Base-by-base conservation (phyloP, 2,888 invertebrate genomes). In the Parnassius smintheus region DNA sequence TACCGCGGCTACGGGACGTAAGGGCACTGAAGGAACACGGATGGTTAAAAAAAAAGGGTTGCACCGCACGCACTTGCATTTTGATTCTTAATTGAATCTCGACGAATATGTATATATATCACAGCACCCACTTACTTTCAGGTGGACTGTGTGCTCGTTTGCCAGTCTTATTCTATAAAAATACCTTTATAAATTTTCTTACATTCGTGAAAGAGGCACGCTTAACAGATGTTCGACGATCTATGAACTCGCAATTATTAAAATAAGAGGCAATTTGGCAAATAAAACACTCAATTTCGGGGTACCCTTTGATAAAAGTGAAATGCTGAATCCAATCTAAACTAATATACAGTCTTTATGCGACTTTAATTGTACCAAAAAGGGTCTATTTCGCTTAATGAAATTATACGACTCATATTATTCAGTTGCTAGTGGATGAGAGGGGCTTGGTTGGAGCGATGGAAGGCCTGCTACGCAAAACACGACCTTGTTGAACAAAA, bases 241-340 rank as follows among this genome's bases (percentile, higher is more conserved):
- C 81, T 81, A 78, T 79, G 78, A 77, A n/a, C 78, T 70, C 35
- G 11, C 18, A 77, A 82, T 77, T 78, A 76, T 78, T 72, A 77
- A 77, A 76, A 81, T 81, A 75, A 79, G 79, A 76, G 75, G 71
- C 78, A 74, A 75, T 76, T 81, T 78, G 68, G 77, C 81, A 77
- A 79, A 80, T 81, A 69, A 72, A 80, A 80, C 78, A 76, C 80
- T 80, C 82, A 77, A 83, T 83, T 83, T 76, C 70, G 68, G 41
- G 54, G 70, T 61, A 67, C 69, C 70, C 72, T 76, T 73, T 72
- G 65, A 67, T 69, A 66, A 66, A 73, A 69, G 67, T 65, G 65
- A 64, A 68, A 61, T 58, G 64, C 63, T 65, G 66, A 66, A 67
- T 58, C 63, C 67, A 66, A 63, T 72, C 67, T 76, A 75, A 78